Evolutionary conservation across 1,140 invertebrate species (phyloP), one percentile per base, ranked within the genome.

Genomic region (Drosophila auraria): DNA sequence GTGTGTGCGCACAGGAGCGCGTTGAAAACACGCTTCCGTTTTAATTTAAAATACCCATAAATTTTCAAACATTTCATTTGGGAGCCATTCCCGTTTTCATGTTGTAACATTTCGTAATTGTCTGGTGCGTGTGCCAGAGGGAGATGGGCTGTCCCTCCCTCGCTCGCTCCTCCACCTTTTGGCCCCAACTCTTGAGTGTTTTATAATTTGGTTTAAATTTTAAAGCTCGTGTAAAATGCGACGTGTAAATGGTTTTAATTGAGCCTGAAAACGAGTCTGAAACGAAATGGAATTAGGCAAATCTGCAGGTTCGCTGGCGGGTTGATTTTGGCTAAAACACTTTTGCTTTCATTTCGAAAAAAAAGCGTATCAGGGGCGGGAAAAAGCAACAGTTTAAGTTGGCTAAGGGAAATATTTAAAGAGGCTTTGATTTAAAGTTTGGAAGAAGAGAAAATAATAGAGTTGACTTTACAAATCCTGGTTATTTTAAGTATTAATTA

Each of bases 1-100:
- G 57, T 73, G 76, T 70, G 69, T 62, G 77, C 65, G 30, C 33
- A 38, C 23, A 68, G 68, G 50, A 69, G 74, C 69, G 83, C 80
- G 91, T 70, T 89, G 79, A 91, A 92, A 92, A 91, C 91, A 89
- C 91, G 87, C 89, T 92, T 92, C 91, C 91, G 91, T 92, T 92
- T 92, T 92, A 92, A 92, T 92, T 92, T 92, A 91, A 92, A 92
- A 92, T 92, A 91, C 86, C 89, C 91, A 92, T 92, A 92, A 92
- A 92, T 92, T 92, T 92, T 89, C 83, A 80, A 78, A 83, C 78
- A 84, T 92, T 89, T 92, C 91, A 91, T 92, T 92, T 87, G 91
- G 91, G 91, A 92, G 91, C 87, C 91, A 92, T 92, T 92, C 78
- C 83, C 78, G 91, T 78, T 91, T 82, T 84, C 81, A 89, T 84